phyloP scores from a whole-genome alignment of 2,113 vertebrate genomes.

The Scytalopus superciliaris region DNA sequence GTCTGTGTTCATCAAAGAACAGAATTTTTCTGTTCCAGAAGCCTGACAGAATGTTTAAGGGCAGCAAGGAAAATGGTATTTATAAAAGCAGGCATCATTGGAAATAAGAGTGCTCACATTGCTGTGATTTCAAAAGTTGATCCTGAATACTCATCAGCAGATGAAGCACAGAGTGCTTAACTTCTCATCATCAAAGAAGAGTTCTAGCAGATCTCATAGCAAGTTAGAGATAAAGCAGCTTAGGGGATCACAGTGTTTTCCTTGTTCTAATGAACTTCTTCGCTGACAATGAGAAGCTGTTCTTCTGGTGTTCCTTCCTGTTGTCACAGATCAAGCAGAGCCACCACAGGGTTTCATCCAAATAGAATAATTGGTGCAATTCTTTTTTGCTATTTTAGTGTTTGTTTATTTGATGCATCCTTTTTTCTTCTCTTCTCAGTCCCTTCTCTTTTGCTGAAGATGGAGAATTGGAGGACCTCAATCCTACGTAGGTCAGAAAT shows the following conservation, averaged over 20 bases:
- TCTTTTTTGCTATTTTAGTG: background rate
- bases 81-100: background rate
- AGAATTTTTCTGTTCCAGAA: background rate
- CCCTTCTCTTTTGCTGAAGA: background rate
- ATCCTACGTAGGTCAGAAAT: background rate
- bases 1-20: background rate
- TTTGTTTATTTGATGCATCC: background rate
- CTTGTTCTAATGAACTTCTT: constrained; percentile 1
- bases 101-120: background rate
- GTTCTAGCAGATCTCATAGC: background rate
- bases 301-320: background rate
- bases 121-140: background rate
- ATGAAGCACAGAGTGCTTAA: background rate
- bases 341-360: background rate
- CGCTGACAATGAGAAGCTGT: background rate
- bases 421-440: background rate
- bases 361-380: background rate
- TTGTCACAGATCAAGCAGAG: background rate
- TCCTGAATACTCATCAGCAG: background rate
- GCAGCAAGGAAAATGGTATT: background rate
- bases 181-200: background rate
- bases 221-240: background rate
- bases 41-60: background rate
- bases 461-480: background rate
- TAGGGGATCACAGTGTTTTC: background rate